phyloP scores from a whole-genome alignment of 1,140 invertebrate species.

The Asbolus verrucosus region DNA sequence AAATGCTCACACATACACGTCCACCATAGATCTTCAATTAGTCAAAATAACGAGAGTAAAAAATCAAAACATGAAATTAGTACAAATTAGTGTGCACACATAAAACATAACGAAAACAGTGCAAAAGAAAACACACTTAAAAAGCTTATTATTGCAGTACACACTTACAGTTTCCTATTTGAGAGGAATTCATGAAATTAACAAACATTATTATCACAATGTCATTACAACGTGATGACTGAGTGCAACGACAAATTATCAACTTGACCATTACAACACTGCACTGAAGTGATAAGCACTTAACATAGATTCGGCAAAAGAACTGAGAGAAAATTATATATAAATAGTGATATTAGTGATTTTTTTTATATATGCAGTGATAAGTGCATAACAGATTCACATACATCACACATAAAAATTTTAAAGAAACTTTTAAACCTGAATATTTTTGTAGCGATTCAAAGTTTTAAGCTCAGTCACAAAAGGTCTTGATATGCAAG shows the following conservation, averaged over 20 bases:
- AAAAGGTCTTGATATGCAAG: too few species aligned
- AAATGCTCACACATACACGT: constrained; percentile 14
- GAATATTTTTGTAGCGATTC: too few species aligned
- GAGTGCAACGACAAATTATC: neutral
- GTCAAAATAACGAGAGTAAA: constrained; percentile 4
- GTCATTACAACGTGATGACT: constrained; percentile 1
- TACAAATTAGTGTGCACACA: constrained; percentile 48
- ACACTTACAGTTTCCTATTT: constrained; percentile 79
- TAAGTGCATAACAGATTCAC: too few species aligned
- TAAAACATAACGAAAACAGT: constrained; percentile 45
- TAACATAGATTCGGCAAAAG: too few species aligned
- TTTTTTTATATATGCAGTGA: too few species aligned
- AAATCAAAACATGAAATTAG: constrained; percentile 44
- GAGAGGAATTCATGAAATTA: constrained; percentile 61
- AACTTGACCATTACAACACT: neutral
- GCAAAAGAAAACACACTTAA: constrained; percentile 44
- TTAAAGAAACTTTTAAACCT: too few species aligned
- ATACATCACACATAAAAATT: too few species aligned
- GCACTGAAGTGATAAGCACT: constrained; percentile 3
- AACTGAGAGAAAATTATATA: too few species aligned
- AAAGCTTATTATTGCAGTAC: constrained; percentile 45
- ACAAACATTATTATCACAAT: constrained; percentile 37
- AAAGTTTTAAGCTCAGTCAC: too few species aligned
- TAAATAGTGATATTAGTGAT: too few species aligned
- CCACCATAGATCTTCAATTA: neutral